Conservation (phyloP, 1,140 invertebrate genomes). For the Ips typographus region DNA sequence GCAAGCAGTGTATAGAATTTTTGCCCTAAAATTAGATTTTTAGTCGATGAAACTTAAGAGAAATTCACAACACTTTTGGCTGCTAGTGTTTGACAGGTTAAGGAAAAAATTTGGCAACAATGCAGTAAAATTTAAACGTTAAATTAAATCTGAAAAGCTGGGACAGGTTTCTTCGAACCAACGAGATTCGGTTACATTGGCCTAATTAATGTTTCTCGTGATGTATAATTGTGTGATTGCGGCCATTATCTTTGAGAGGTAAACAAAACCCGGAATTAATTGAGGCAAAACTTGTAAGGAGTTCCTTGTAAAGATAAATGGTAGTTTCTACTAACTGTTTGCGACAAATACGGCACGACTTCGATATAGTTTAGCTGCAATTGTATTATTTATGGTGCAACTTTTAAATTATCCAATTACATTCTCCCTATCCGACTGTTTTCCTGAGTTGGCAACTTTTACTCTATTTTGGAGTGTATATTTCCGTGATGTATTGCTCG, state of each 20-base stretch:
- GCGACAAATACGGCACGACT: no score
- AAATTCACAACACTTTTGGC: not conserved
- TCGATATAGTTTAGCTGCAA: no score
- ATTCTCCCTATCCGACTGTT: no score
- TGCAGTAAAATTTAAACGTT: not conserved
- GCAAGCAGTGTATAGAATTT: not conserved
- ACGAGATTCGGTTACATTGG: not conserved
- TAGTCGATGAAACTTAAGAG: not conserved
- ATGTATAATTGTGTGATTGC: slow-evolving; percentile 1
- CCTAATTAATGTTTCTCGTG: not conserved
- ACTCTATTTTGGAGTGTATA: no score
- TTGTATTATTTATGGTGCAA: no score
- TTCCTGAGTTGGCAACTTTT: no score
- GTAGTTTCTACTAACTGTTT: no score
- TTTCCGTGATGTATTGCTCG: no score
- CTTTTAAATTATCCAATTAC: no score
- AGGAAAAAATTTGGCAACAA: not conserved
- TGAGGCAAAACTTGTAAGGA: not conserved
- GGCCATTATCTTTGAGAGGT: not conserved
- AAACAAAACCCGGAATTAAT: not conserved
- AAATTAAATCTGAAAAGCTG: not conserved
- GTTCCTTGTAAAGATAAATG: no score
- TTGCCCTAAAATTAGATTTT: not conserved
- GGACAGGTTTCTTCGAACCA: not conserved
- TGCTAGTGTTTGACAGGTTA: not conserved